phyloP scores from a whole-genome alignment of 2,888 invertebrate genomes.

The Caenorhabditis wallacei region DNA sequence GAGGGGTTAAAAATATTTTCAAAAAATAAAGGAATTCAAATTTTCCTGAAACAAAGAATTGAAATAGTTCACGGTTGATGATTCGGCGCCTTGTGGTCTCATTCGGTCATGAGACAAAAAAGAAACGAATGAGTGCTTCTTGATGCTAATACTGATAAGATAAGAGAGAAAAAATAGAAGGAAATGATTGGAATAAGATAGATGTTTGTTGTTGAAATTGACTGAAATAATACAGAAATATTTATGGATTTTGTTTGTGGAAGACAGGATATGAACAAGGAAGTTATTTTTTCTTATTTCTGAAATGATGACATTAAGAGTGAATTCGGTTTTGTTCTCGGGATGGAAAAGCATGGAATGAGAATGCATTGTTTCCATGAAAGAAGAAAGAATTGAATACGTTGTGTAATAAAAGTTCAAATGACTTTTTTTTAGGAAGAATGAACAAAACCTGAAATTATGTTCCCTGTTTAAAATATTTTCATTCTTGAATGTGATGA shows the following conservation, averaged over 20 bases:
- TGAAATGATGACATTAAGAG: slow-evolving; percentile 2
- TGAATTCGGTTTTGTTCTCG: not conserved
- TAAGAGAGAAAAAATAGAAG: too few species aligned
- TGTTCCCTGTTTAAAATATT: too few species aligned
- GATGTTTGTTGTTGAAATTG: slow-evolving; percentile 21
- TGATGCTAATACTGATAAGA: slow-evolving; percentile 41
- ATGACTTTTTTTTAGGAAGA: too few species aligned
- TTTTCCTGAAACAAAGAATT: not conserved
- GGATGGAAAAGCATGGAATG: too few species aligned
- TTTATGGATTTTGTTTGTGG: slow-evolving; percentile 13
- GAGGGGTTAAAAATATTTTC: too few species aligned
- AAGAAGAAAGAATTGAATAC: too few species aligned
- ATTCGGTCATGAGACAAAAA: slow-evolving; percentile 24
- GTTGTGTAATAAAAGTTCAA: too few species aligned
- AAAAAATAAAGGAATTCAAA: too few species aligned
- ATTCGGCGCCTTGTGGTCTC: slow-evolving; percentile 30
- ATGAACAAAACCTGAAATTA: too few species aligned
- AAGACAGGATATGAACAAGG: not conserved
- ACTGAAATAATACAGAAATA: not conserved
- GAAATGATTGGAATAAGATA: slow-evolving; percentile 12
- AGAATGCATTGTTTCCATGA: too few species aligned
- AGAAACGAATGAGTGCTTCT: slow-evolving; percentile 25
- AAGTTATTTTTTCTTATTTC: not conserved
- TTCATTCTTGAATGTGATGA: too few species aligned
- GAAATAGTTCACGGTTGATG: not conserved